phyloP scores from a whole-genome alignment of 2,888 invertebrate genomes.

The Apeira syringaria region DNA sequence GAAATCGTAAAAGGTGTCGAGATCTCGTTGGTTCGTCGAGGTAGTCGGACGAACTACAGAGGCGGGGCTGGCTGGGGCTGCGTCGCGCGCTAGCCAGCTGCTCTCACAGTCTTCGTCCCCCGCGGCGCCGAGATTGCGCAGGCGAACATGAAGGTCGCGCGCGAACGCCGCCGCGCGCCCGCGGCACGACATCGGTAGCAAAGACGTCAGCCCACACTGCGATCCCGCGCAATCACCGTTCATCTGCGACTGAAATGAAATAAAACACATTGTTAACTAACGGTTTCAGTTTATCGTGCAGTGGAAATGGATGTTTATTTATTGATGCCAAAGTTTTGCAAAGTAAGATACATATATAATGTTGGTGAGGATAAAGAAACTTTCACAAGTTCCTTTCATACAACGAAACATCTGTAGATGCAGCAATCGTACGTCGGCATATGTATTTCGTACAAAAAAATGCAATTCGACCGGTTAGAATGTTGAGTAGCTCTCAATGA shows the following conservation, averaged over 20 bases:
- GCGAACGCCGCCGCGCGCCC: slow-evolving; percentile 92
- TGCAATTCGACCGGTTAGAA: no score
- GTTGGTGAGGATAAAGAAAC: no score
- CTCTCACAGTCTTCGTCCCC: slow-evolving; percentile 69
- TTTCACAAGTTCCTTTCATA: no score
- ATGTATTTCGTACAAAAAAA: no score
- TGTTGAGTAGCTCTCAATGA: no score
- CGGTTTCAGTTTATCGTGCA: no score
- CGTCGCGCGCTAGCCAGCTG: slow-evolving; percentile 66
- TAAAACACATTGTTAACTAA: slow-evolving; percentile 22
- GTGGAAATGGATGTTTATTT: no score
- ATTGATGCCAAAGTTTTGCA: no score
- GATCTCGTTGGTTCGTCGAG: slow-evolving; percentile 56
- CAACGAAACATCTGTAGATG: no score
- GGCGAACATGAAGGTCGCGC: slow-evolving; percentile 88
- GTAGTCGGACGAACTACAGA: slow-evolving; percentile 43
- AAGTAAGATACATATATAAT: no score
- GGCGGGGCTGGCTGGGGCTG: slow-evolving; percentile 32
- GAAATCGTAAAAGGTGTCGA: slow-evolving; percentile 86
- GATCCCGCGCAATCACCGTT: slow-evolving; percentile 79
- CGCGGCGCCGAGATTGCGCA: slow-evolving; percentile 87
- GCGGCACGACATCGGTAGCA: slow-evolving; percentile 91
- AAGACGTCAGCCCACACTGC: slow-evolving; percentile 87
- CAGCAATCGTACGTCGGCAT: no score
- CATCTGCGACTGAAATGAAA: slow-evolving; percentile 78